These are phyloP conservation scores for Thalassoma bifasciatum DNA, from an alignment of 2,113 vertebrate genomes.

Conservation along the genomic window DNA sequence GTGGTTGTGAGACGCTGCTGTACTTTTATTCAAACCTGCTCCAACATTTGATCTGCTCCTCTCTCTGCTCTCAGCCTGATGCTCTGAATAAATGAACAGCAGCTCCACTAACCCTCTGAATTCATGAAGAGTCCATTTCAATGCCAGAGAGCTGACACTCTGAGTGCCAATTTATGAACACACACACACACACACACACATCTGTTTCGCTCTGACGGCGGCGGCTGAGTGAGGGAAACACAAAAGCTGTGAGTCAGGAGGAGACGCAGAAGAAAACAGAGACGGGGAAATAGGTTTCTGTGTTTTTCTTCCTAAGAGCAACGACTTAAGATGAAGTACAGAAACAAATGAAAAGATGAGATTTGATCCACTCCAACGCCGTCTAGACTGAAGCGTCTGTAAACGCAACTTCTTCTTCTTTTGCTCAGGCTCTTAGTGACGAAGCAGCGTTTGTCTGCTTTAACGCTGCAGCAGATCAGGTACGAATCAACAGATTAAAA, in stretches of 20 bases:
- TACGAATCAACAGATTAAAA: background rate
- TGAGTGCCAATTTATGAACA: slow-evolving; percentile 49
- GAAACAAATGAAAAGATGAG: slow-evolving; percentile 6
- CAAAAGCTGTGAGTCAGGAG: slow-evolving; percentile 26
- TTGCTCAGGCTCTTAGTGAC: background rate
- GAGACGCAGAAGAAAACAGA: background rate
- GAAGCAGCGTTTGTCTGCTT: background rate
- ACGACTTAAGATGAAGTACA: background rate
- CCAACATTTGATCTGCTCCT: background rate
- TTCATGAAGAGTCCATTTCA: slow-evolving; percentile 52
- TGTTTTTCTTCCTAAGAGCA: background rate
- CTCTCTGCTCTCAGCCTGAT: slow-evolving; percentile 14
- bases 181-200: slow-evolving; percentile 5
- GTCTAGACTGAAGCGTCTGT: background rate
- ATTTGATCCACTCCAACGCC: slow-evolving; percentile 19
- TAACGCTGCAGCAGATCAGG: background rate
- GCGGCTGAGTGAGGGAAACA: slow-evolving; percentile 24
- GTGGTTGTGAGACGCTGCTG: background rate
- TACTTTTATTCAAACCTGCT: background rate
- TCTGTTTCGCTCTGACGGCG: slow-evolving; percentile 33
- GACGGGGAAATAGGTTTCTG: background rate
- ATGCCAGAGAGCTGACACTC: slow-evolving; percentile 45
- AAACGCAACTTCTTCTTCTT: background rate
- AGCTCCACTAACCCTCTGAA: slow-evolving; percentile 43
- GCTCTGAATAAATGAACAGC: slow-evolving; percentile 59